Percentiles rank a stretch among this genome's conserved stretches.
phyloP scores from a whole-genome alignment of 2,888 invertebrate genomes.

The Papilio elwesi region DNA sequence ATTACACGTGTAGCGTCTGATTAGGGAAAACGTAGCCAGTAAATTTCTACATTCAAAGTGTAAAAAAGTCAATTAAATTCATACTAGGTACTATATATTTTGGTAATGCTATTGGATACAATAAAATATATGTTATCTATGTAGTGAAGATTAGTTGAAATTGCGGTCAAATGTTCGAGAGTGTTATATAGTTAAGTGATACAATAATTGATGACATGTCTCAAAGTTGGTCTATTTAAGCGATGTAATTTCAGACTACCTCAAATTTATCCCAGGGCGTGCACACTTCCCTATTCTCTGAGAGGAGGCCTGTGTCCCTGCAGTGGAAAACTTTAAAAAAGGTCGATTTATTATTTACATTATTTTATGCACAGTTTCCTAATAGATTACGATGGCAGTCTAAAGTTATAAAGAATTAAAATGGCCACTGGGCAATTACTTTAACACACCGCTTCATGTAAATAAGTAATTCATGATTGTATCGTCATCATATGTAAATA shows the following conservation, averaged over 20 bases:
- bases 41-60: constrained; percentile 5
- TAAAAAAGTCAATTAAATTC: not conserved
- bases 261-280: too few species aligned
- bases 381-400: not conserved
- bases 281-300: too few species aligned
- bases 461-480: constrained; percentile 27
- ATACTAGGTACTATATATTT: too few species aligned
- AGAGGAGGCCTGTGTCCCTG: too few species aligned
- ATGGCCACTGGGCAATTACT: not conserved
- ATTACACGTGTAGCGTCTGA: constrained; percentile 48
- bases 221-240: too few species aligned
- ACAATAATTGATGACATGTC: too few species aligned
- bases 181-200: too few species aligned
- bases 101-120: not conserved
- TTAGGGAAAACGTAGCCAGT: constrained; percentile 26
- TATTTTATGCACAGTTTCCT: not conserved
- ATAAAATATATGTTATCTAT: not conserved
- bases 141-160: too few species aligned
- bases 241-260: too few species aligned
- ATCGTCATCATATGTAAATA: constrained; percentile 26
- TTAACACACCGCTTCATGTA: not conserved
- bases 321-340: too few species aligned
- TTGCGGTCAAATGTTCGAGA: too few species aligned
- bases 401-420: not conserved
- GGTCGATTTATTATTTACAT: too few species aligned